Conservation (phyloP, 2,888 invertebrate species). For the Tanytarsus gracilentus region DNA sequence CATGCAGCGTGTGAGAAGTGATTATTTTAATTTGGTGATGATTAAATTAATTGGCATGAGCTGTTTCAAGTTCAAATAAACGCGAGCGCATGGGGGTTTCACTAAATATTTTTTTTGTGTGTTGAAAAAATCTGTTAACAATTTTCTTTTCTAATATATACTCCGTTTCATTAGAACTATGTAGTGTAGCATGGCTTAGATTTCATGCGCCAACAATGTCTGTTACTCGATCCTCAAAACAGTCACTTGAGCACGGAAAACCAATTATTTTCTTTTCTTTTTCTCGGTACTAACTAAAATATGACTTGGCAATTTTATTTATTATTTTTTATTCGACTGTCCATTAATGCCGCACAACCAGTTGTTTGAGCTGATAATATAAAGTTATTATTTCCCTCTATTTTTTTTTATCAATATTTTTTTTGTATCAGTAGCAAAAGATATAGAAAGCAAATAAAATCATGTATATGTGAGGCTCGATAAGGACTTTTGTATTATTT, state of each 20-base stretch:
- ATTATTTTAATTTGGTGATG: conserved; percentile 26
- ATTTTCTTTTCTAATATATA: no score
- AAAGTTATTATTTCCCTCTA: no score
- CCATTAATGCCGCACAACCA: no score
- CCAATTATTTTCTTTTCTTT: no score
- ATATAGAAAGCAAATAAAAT: neutral
- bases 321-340: no score
- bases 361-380: no score
- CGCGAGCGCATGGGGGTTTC: neutral
- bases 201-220: neutral
- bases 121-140: no score
- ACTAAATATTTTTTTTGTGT: no score
- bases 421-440: conserved; percentile 4
- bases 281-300: no score
- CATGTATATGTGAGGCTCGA: neutral
- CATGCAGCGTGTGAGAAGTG: conserved; percentile 1
- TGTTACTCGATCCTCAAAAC: neutral
- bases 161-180: no score
- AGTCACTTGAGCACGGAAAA: neutral
- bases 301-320: no score
- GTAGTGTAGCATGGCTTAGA: no score
- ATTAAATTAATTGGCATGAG: conserved; percentile 9
- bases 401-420: conserved; percentile 2
- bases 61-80: conserved; percentile 22
- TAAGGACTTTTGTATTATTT: neutral